Conservation (phyloP, 2,888 invertebrate species). For the Acanthosepion lycidas region DNA sequence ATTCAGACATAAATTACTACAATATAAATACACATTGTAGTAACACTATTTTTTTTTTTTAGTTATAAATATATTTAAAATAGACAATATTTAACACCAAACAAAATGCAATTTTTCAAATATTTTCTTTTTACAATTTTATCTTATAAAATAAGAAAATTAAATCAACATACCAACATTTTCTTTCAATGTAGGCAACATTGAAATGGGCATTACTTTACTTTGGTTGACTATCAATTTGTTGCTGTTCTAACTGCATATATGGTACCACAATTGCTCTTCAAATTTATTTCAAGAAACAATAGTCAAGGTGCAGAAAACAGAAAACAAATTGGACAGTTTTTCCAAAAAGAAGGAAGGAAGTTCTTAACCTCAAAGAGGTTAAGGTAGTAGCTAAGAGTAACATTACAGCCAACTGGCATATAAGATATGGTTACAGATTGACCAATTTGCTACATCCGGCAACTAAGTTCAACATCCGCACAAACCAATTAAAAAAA, state of each 20-base stretch:
- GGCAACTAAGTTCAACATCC: constrained; percentile 25
- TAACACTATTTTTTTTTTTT: too few species aligned
- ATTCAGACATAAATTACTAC: neutral
- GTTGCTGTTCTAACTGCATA: neutral
- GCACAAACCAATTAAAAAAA: constrained; percentile 41
- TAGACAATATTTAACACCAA: neutral
- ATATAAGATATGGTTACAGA: neutral
- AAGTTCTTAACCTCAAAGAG: neutral
- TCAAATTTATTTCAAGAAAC: neutral
- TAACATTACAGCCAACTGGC: neutral
- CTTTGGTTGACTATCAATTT: neutral
- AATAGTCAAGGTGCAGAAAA: neutral
- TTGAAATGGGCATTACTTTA: neutral
- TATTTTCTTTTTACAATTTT: neutral
- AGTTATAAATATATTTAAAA: neutral
- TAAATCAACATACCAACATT: neutral
- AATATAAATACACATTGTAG: too few species aligned
- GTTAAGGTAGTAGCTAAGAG: neutral
- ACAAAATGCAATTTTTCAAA: neutral
- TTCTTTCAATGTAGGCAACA: neutral
- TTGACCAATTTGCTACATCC: constrained; percentile 39
- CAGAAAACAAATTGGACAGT: neutral
- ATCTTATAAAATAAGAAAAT: neutral
- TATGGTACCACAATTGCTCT: neutral
- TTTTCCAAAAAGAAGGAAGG: neutral